Percentiles rank a stretch among this genome's conserved stretches.
Evolutionary conservation across 2,888 invertebrate genomes (phyloP).

Genomic region (Monoplex corrugatus): DNA sequence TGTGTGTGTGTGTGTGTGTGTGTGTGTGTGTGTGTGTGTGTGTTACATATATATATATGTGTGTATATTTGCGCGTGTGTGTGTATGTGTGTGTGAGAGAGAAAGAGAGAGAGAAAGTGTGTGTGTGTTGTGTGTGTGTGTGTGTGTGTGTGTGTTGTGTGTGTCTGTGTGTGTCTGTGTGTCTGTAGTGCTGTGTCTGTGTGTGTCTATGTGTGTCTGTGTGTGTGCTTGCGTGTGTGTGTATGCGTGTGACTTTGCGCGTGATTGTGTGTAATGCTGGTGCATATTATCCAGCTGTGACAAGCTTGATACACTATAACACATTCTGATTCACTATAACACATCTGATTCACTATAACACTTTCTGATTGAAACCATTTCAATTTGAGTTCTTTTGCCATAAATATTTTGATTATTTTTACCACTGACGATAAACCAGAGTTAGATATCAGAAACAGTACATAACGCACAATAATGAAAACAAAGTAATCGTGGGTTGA

Average conservation of each 20-base stretch:
- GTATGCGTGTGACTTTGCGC: background rate
- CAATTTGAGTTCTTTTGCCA: background rate
- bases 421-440: background rate
- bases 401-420: background rate
- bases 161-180: background rate
- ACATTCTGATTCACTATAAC: no score
- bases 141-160: background rate
- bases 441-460: no score
- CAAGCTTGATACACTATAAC: no score
- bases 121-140: background rate
- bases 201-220: background rate
- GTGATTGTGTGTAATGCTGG: slow-evolving; percentile 16
- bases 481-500: no score
- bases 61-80: no score
- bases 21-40: no score
- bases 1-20: background rate
- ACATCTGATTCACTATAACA: no score
- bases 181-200: background rate
- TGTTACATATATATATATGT: no score
- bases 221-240: background rate
- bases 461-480: no score
- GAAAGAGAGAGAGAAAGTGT: no score
- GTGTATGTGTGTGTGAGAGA: no score
- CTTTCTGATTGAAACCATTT: no score
- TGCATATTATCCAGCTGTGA: background rate